Percentiles rank a stretch among this genome's conserved stretches.
These are phyloP conservation scores for Apocrypta bakeri DNA, from an alignment of 1,140 invertebrate genomes.

Conservation along the genomic window DNA sequence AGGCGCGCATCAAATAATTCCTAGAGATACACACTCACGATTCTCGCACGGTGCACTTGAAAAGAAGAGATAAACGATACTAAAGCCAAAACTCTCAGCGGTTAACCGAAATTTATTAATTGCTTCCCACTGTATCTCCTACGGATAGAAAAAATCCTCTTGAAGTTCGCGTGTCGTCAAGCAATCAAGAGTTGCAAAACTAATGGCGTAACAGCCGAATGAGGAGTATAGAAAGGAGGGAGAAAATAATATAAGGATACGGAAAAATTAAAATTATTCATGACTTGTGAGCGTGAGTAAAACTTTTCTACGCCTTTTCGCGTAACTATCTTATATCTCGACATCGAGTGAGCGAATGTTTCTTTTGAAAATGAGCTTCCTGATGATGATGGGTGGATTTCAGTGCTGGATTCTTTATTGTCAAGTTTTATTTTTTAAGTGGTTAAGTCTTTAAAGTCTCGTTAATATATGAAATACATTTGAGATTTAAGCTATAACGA, in stretches of 20 bases:
- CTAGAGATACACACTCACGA: background rate
- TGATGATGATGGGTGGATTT: no score
- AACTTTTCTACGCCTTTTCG: background rate
- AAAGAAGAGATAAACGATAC: background rate
- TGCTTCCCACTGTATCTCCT: background rate
- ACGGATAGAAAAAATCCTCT: background rate
- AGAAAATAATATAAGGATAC: background rate
- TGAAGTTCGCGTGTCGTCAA: background rate
- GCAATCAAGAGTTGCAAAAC: background rate
- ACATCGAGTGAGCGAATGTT: background rate
- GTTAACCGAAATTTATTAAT: background rate
- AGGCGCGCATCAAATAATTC: background rate
- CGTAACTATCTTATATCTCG: background rate
- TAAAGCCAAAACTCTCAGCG: background rate
- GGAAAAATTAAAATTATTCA: constrained; percentile 28
- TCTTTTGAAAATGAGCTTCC: background rate
- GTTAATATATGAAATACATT: no score
- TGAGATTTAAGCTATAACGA: no score
- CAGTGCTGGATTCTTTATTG: no score
- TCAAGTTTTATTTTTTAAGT: no score
- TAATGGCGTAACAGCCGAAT: background rate
- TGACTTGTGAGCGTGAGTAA: background rate
- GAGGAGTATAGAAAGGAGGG: no score
- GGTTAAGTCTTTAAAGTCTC: no score
- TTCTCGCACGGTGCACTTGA: background rate